These are phyloP conservation scores for Pocillopora meandrina DNA, from an alignment of 92 coral and sea anemone genomes.

Conservation along the genomic window DNA sequence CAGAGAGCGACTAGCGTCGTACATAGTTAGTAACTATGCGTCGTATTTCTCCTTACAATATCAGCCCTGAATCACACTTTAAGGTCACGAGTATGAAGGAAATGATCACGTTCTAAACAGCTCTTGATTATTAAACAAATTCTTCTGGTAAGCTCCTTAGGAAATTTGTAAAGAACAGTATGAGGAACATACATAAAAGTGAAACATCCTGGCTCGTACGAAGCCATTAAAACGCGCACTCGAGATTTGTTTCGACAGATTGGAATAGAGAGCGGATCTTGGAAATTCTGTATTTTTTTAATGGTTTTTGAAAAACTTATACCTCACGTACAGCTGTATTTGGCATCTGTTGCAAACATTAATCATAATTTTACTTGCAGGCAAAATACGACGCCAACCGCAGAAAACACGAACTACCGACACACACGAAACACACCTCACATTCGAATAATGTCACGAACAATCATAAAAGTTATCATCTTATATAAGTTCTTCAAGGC, in stretches of 20 bases:
- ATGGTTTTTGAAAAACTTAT: neutral
- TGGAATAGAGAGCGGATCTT: too few species aligned
- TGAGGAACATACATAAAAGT: too few species aligned
- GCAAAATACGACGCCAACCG: constrained; percentile 85
- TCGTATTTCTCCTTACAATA: neutral
- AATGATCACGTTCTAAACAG: too few species aligned
- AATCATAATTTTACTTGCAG: constrained; percentile 34
- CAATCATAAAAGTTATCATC: constrained; percentile 45
- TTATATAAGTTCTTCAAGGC: constrained; percentile 18
- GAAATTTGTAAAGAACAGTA: too few species aligned
- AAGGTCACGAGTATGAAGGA: too few species aligned
- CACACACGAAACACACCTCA: constrained; percentile 30
- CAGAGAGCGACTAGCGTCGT: neutral
- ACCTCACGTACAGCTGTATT: neutral
- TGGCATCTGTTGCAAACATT: neutral
- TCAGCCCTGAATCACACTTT: too few species aligned
- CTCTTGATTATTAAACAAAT: too few species aligned
- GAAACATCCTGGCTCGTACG: too few species aligned
- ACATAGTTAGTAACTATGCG: too few species aligned
- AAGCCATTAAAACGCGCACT: too few species aligned
- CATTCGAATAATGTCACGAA: constrained; percentile 32
- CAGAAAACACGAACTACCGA: constrained; percentile 69
- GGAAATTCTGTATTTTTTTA: neutral
- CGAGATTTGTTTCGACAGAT: too few species aligned
- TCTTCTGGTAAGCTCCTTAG: too few species aligned